phyloP scores from a whole-genome alignment of 30 jellyfish, hydroid and myxozoan species.

The Aurelia aurita region DNA sequence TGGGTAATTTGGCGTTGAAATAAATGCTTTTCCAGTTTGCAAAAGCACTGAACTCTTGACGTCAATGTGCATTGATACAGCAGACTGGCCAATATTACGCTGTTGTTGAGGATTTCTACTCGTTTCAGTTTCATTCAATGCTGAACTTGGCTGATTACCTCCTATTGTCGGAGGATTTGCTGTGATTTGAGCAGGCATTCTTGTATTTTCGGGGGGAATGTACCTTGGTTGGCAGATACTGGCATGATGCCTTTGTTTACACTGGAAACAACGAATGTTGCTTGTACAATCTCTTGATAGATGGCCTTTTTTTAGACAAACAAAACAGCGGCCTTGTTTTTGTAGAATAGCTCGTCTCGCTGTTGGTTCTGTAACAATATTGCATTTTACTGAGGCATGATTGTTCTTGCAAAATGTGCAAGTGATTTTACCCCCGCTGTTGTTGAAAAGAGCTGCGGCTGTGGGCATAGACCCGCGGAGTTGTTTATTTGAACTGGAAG shows the following conservation, averaged over 20 bases:
- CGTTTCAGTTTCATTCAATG: neutral
- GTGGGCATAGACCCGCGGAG: too few species aligned
- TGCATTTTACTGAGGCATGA: slow-evolving; percentile 18
- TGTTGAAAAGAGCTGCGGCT: neutral
- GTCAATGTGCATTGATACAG: neutral
- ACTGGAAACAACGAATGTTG: neutral
- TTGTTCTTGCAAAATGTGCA: slow-evolving; percentile 27
- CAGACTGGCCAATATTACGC: neutral
- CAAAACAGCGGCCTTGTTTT: slow-evolving; percentile 56
- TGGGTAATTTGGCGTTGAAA: neutral
- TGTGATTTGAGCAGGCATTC: slow-evolving; percentile 15
- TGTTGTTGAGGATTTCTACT: neutral
- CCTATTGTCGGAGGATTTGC: slow-evolving; percentile 10
- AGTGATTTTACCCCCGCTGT: slow-evolving; percentile 10
- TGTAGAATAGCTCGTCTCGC: slow-evolving; percentile 29
- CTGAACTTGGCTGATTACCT: slow-evolving; percentile 9
- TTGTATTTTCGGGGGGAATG: slow-evolving; percentile 10
- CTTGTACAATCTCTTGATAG: slow-evolving; percentile 19
- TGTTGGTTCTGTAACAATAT: neutral
- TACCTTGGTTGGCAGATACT: slow-evolving; percentile 28
- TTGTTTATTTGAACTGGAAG: too few species aligned
- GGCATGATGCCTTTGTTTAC: slow-evolving; percentile 28
- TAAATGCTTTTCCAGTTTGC: slow-evolving; percentile 9
- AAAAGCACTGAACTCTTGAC: slow-evolving; percentile 12
- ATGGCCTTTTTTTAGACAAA: slow-evolving; percentile 46